Percentiles rank a stretch among this genome's conserved stretches.
Evolutionary conservation across 2,797 vertebrate species (phyloP).

Genomic region (Telmatherina bonti): DNA sequence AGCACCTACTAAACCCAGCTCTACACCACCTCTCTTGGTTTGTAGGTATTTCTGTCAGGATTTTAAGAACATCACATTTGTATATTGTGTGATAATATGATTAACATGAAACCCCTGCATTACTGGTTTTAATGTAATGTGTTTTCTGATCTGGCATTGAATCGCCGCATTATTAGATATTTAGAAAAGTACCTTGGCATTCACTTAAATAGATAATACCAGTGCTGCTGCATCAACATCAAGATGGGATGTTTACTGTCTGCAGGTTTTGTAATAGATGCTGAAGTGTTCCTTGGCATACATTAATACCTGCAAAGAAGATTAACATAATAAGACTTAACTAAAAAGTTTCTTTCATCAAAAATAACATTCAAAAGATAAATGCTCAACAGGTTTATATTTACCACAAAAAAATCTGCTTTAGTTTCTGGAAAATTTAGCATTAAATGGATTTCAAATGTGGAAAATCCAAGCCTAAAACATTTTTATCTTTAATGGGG

Average conservation of each 20-base stretch:
- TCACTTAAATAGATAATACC: not conserved
- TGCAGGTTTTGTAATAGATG: not conserved
- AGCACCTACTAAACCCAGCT: too few relatives aligned
- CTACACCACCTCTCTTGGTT: too few relatives aligned
- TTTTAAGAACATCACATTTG: not conserved
- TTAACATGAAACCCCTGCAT: not conserved
- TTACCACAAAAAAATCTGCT: not conserved
- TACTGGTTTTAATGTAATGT: not conserved
- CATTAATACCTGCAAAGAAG: not conserved
- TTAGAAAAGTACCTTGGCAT: not conserved
- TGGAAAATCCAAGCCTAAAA: slow-evolving; percentile 16
- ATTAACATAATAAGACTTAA: slow-evolving; percentile 9
- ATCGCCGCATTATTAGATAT: not conserved
- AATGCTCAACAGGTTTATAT: not conserved
- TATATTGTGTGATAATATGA: not conserved
- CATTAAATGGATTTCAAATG: slow-evolving; percentile 11
- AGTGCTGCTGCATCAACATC: not conserved
- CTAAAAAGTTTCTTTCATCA: not conserved
- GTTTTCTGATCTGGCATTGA: not conserved
- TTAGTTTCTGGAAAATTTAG: slow-evolving; percentile 13
- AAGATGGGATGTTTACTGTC: slow-evolving; percentile 1
- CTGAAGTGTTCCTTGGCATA: not conserved
- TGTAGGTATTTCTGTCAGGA: too few relatives aligned
- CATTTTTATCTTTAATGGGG: slow-evolving; percentile 66
- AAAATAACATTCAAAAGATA: not conserved